Base-by-base conservation (phyloP, 2,113 vertebrate genomes). In the Colossoma macropomum region DNA sequence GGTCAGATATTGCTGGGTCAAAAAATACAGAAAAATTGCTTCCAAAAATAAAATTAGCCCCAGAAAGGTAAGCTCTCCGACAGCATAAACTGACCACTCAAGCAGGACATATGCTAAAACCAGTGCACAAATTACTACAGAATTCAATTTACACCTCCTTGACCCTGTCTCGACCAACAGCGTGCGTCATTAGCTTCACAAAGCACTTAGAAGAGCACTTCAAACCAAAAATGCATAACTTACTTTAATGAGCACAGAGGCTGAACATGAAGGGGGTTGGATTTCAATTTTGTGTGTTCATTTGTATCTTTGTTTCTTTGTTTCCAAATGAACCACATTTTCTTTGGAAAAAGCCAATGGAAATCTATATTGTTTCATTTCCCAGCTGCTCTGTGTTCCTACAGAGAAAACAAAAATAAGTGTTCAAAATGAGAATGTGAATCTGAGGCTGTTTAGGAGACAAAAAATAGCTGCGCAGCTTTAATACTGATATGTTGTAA, bases 91-190 rank as follows among this genome's bases (percentile, higher is more conserved):
- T 60, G 74, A 52, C 25, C 32, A 62, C 54, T 25, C 74, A 38
- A 38, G 56, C 54, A 76, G 13, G 12, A 76, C 23, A 62, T 21
- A 25, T 32, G 19, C 28, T 62, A 60, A 41, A 13, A 27, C 52
- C 21, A 21, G 30, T 27, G n/a, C 75, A 77, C 34, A 63, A 77
- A 63, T 45, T 23, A 77, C 34, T 32, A 27, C 34, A 45, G 75
- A 62, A 77, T 77, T 77, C 56, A 77, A 48, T 63, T 63, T 77
- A 77, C 59, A 77, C 75, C 75, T 77, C 16, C 59, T 27, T 63
- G 25, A 45, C 38, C 59, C 17, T 60, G 34, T 28, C 59, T 63
- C 25, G 34, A 48, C 16, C 59, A 62, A 65, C 27, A 52, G 23
- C 12, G 23, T 48, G 45, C 45, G 45, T 72, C 32, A 48, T 28